Conservation (phyloP, 2,888 invertebrate species). For the Podotricha telesiphe region DNA sequence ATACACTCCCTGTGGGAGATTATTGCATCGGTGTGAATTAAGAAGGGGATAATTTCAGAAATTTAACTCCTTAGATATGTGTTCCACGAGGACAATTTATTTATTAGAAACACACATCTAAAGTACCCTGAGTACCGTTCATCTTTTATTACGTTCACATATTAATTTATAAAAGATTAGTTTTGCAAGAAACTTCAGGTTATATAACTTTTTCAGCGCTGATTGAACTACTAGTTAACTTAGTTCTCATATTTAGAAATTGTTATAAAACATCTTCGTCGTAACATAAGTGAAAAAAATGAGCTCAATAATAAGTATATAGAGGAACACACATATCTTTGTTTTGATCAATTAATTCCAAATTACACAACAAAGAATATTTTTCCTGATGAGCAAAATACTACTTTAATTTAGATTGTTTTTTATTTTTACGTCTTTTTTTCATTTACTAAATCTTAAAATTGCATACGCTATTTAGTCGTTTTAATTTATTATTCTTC, state of each 20-base stretch:
- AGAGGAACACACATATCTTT: slow-evolving; percentile 10
- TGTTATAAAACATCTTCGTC: slow-evolving; percentile 4
- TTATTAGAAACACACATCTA: not conserved
- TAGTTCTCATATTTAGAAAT: slow-evolving; percentile 20
- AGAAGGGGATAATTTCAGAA: slow-evolving; percentile 47
- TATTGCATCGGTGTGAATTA: slow-evolving; percentile 43
- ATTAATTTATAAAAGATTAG: not conserved
- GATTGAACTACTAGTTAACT: slow-evolving; percentile 1
- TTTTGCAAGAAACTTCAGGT: not conserved
- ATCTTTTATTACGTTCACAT: not conserved
- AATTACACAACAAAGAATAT: not conserved
- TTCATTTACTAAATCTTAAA: too few relatives aligned
- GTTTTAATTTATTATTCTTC: too few relatives aligned
- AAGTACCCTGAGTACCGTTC: not conserved
- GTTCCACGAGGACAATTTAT: not conserved
- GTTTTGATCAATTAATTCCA: not conserved
- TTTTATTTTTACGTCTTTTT: too few relatives aligned
- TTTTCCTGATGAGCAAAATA: not conserved
- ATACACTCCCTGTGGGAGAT: too few relatives aligned
- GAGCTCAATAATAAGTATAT: not conserved
- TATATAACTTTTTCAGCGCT: slow-evolving; percentile 16
- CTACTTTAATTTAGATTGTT: too few relatives aligned
- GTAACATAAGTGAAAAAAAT: slow-evolving; percentile 3
- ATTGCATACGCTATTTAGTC: too few relatives aligned
- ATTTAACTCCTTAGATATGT: slow-evolving; percentile 28